phyloP scores from a whole-genome alignment of 1,140 invertebrate species.

The Cydia splendana region DNA sequence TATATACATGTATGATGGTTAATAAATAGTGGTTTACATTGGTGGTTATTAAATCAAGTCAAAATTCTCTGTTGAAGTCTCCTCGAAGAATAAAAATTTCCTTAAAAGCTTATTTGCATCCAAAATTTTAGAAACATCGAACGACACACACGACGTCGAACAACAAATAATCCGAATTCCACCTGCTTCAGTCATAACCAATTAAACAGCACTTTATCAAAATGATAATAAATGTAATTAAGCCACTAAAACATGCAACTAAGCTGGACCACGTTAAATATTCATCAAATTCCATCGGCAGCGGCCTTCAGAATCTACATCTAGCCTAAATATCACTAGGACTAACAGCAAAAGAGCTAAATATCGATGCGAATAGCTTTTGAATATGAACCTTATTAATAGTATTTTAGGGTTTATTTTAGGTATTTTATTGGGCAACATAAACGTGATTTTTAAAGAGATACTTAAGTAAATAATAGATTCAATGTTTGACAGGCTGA shows the following conservation, averaged over 20 bases:
- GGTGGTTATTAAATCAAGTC: too few species aligned
- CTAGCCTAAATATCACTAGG: constrained; percentile 18
- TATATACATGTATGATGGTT: too few species aligned
- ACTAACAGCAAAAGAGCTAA: background rate
- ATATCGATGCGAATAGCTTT: background rate
- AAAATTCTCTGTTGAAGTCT: too few species aligned
- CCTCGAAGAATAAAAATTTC: too few species aligned
- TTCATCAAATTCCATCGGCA: constrained; percentile 7
- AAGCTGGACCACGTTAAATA: background rate
- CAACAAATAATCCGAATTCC: background rate
- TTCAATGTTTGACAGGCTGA: background rate
- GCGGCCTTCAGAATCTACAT: constrained; percentile 17
- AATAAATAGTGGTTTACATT: too few species aligned
- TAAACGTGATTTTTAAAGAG: background rate
- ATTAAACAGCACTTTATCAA: background rate
- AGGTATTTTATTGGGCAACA: background rate
- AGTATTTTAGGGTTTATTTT: background rate
- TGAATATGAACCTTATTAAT: background rate
- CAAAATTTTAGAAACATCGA: too few species aligned
- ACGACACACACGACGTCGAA: too few species aligned
- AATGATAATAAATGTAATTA: constrained; percentile 11
- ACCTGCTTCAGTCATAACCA: background rate
- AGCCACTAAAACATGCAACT: background rate
- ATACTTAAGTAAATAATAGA: background rate
- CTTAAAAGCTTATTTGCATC: too few species aligned